Base-by-base conservation (phyloP, 2,888 invertebrate species). In the Trisateles emortualis region DNA sequence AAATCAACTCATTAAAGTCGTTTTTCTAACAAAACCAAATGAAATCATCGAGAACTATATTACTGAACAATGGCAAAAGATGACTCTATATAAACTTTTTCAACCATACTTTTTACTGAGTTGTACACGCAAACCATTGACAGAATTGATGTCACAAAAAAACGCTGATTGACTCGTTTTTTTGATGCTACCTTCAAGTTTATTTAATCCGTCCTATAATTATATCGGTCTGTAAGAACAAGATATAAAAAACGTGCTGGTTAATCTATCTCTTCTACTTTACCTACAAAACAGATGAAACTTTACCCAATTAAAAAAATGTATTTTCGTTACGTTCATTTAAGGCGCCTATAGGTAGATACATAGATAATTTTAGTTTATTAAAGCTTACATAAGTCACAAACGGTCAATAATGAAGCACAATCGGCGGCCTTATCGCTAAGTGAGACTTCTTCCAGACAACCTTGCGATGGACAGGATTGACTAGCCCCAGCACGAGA, bases 181-280 rank as follows among this genome's bases (percentile, higher is more conserved):
- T 63, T 52, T 14, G 17, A n/a, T 8, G 50, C 53, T 44, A 45
- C 64, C 60, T 66, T 64, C 52, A 49, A 32, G 19, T 52, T 50
- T 46, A 43, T 36, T 62, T 61, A 52, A 54, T 51, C 56, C 43
- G 44, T 58, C 11, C 49, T 49, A 49, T 62, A 42, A 63, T 47
- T 53, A 49, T 42, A 16, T 39, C 19, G 26, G 8, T 1, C 16
- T 41, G 39, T 26, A 52, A 45, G 17, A 47, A 61, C 36, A 49
- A 5, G 33, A 19, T 54, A 33, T 19, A 57, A 52, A 19, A 57
- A 61, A 58, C 36, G 24, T 5, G 26, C 33, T 30, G 8, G 17
- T 24, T 9, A 33, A 6, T 14, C 8, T 2, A 33, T 14, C 13
- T 14, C 10, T 29, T 29, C 9, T 6, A 3, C 13, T 2, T 3